Base-by-base conservation (phyloP, 2,888 invertebrate genomes). In the Phengaris arion region DNA sequence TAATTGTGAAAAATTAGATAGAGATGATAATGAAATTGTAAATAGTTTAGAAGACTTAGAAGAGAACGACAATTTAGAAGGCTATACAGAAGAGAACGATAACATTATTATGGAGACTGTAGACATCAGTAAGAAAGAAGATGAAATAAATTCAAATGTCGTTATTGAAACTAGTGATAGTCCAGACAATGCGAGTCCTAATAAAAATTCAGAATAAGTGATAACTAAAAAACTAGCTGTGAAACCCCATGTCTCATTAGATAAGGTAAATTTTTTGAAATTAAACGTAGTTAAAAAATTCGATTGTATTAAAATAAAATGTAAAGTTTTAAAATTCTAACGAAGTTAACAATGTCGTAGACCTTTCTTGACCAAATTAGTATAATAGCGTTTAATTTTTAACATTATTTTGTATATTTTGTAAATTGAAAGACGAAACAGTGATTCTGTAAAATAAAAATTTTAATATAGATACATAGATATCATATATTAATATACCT, bases 111-210 rank as follows among this genome's bases (percentile, higher is more conserved):
- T 46, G 5, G 73, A 74, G 68, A 48, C 64, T 54, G 22, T 74
- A 52, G 59, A 52, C 6, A 64, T 64, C 22, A 52, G 68, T 68
- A 75, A 84, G 77, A 83, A 83, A 74, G 87, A 86, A 80, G 87
- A 89, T 84, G 93, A 91, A 85, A 93, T 92, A 57, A 93, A 93
- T 86, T 93, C 89, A 13, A 93, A 93, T 84, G 79, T 89, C 75
- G 87, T 89, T 79, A 81, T 81, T 54, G 86, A 82, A 79, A 84
- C 82, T n/a, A 78, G 77, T 45, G 85, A 84, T 76, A 86, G 83
- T 83, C 76, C 84, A 80, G 81, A 88, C 80, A 87, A 91, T 80
- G 85, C 89, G 79, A 91, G 90, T 85, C 91, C 92, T 76, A 93
- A 93, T 84, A 93, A 92, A 80, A 93, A 93, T 85, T 90, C 91